These are phyloP conservation scores for Alca torda DNA, from an alignment of 2,797 vertebrate species.

Conservation along the genomic window DNA sequence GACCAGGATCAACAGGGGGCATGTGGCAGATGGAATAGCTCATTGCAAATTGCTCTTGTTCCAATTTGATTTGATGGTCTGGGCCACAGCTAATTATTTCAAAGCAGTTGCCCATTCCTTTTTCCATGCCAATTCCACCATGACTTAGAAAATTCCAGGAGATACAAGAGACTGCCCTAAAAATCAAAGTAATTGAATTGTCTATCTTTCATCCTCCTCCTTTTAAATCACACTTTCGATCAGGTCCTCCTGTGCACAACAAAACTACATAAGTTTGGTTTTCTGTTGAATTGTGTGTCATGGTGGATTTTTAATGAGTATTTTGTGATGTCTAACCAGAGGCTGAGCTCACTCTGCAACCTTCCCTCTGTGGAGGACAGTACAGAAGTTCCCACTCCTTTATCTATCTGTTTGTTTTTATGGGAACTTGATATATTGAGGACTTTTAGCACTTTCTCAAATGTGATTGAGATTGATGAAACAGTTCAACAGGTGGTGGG, in stretches of 20 bases:
- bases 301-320: neutral
- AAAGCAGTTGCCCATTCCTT: neutral
- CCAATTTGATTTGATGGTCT: neutral
- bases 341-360: neutral
- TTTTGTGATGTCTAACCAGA: neutral
- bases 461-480: neutral
- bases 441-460: neutral
- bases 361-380: neutral
- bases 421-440: neutral
- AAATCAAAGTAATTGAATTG: neutral
- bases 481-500: neutral
- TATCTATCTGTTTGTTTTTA: neutral
- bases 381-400: neutral
- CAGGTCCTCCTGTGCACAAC: neutral
- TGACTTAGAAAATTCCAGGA: neutral
- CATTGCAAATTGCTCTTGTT: neutral
- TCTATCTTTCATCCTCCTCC: neutral
- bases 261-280: neutral
- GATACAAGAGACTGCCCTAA: neutral
- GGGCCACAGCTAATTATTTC: neutral
- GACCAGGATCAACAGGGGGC: neutral
- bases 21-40: neutral
- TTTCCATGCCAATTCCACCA: neutral
- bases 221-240: neutral
- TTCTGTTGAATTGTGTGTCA: neutral